Percentiles rank a stretch among this genome's conserved stretches.
These are phyloP conservation scores for Morpho deidamia DNA, from an alignment of 2,888 invertebrate genomes.

Conservation along the genomic window DNA sequence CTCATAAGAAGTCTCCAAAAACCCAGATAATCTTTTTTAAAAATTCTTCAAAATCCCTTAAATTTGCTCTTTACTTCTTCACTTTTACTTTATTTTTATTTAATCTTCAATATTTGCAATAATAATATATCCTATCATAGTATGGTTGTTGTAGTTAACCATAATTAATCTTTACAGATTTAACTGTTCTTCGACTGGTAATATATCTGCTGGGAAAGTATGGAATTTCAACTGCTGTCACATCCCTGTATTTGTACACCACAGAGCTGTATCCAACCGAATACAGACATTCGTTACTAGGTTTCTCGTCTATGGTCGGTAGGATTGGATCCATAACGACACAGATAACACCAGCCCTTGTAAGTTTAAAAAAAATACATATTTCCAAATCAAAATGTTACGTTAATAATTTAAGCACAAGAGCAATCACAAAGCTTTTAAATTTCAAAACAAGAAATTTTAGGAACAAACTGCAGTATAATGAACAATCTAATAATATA, in stretches of 20 bases:
- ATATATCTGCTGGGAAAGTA: slow-evolving; percentile 50
- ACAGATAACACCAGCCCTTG: slow-evolving; percentile 78
- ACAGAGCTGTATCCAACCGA: slow-evolving; percentile 81
- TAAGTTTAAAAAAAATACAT: slow-evolving; percentile 32
- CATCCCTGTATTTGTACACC: slow-evolving; percentile 77
- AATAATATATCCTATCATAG: too few species aligned
- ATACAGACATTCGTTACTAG: slow-evolving; percentile 76
- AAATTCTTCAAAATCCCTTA: too few species aligned
- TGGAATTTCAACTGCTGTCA: slow-evolving; percentile 75
- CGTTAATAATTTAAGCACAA: slow-evolving; percentile 34
- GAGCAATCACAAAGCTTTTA: background rate
- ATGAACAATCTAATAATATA: too few species aligned
- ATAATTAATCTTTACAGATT: slow-evolving; percentile 3
- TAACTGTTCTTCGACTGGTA: slow-evolving; percentile 3
- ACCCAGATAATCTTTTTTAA: too few species aligned
- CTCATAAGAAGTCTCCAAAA: too few species aligned
- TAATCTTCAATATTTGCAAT: too few species aligned
- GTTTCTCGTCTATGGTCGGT: slow-evolving; percentile 80
- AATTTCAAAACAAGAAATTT: background rate
- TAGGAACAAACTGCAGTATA: background rate
- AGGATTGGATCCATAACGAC: slow-evolving; percentile 80
- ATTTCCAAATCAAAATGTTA: too few species aligned
- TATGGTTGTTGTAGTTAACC: too few species aligned
- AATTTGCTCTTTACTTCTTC: too few species aligned
- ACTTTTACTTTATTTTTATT: too few species aligned